phyloP scores from a whole-genome alignment of 2,797 vertebrate genomes.

The Menidia menidia region DNA sequence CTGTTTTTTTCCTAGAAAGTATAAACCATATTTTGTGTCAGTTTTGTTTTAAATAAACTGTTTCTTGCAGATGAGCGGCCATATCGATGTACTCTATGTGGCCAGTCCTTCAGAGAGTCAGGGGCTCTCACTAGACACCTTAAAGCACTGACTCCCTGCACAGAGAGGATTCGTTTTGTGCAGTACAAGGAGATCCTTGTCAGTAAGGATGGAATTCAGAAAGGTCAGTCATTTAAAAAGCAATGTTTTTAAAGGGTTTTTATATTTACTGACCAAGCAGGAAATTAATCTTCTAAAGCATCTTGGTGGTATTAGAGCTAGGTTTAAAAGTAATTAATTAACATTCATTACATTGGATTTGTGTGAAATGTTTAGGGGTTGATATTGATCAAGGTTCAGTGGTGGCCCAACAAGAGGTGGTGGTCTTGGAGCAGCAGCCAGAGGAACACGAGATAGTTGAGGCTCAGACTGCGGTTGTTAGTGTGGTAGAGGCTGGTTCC shows the following conservation, averaged over 20 bases:
- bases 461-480: constrained; percentile 85
- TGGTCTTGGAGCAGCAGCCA: constrained; percentile 62
- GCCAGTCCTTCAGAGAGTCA: constrained; percentile 96
- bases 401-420: constrained; percentile 54
- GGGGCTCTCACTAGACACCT: constrained; percentile 96
- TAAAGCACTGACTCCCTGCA: constrained; percentile 96
- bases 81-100: constrained; percentile 94
- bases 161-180: constrained; percentile 94
- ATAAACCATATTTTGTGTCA: background rate
- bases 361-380: constrained; percentile 53
- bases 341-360: background rate
- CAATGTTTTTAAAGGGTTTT: too few relatives aligned
- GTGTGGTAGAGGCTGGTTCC: constrained; percentile 87
- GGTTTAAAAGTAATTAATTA: background rate
- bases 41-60: too few relatives aligned
- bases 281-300: background rate
- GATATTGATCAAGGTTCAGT: constrained; percentile 28
- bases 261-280: too few relatives aligned
- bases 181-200: constrained; percentile 90
- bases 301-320: background rate
- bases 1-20: fast-evolving
- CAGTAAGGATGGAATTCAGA: constrained; percentile 85
- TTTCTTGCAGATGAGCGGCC: constrained; percentile 90
- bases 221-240: constrained; percentile 79
- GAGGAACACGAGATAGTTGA: constrained; percentile 71